Conservation (phyloP, 2,113 vertebrate species). For the Halcyon senegalensis region DNA sequence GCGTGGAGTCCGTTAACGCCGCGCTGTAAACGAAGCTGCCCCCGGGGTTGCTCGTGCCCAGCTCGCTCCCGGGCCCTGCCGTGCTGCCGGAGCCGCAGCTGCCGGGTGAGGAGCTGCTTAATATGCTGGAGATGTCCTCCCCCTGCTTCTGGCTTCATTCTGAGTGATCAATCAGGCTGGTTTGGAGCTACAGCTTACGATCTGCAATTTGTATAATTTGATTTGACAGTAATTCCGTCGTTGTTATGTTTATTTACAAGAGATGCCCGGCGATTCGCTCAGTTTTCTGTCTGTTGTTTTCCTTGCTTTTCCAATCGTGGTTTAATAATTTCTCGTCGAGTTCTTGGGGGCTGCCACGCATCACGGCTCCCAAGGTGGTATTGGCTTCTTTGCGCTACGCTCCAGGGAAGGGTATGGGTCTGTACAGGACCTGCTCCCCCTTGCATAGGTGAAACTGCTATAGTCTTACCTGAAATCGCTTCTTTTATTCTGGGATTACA, state of each 20-base stretch:
- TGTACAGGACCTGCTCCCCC: neutral
- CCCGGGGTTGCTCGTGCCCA: fast-evolving
- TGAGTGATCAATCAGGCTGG: neutral
- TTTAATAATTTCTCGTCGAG: neutral
- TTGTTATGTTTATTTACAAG: conserved; percentile 30
- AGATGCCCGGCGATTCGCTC: neutral
- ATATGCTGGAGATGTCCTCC: neutral
- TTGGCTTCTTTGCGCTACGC: too few species aligned
- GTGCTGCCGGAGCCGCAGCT: neutral
- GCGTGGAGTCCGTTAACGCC: fast-evolving
- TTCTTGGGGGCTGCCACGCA: neutral
- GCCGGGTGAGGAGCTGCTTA: neutral
- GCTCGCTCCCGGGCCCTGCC: neutral
- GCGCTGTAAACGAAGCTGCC: fast-evolving
- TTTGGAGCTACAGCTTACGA: neutral
- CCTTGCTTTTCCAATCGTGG: neutral
- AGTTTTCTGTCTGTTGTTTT: neutral
- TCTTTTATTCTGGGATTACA: neutral
- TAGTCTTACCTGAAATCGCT: neutral
- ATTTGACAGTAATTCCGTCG: conserved; percentile 20
- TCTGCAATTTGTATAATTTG: conserved; percentile 14
- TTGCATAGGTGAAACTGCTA: neutral
- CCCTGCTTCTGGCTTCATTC: neutral
- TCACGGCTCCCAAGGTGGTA: neutral
- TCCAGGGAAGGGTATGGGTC: neutral